Conservation (phyloP, 1,140 invertebrate genomes). For the Maconellicoccus hirsutus region DNA sequence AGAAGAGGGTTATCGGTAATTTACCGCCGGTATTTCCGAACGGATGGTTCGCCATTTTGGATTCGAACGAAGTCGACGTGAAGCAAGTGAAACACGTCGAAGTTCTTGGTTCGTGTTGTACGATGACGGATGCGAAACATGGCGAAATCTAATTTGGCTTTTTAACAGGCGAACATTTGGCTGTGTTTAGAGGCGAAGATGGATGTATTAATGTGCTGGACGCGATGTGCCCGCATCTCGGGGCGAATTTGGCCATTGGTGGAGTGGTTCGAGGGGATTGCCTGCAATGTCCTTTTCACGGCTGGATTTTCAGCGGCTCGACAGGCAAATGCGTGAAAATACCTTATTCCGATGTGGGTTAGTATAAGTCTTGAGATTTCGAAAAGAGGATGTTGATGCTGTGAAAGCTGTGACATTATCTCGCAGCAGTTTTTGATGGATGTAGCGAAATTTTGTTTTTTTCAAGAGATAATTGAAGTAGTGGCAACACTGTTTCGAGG, state of each 20-base stretch:
- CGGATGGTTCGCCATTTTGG: conserved; percentile 72
- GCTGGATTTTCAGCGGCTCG: conserved; percentile 62
- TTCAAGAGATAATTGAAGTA: too few relatives aligned
- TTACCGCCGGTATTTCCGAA: conserved; percentile 77
- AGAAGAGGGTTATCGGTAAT: conserved; percentile 40
- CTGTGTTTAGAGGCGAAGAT: conserved; percentile 53
- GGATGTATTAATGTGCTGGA: conserved; percentile 56
- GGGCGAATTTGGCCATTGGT: conserved; percentile 68
- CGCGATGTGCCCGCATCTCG: conserved; percentile 81
- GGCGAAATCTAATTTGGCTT: neutral
- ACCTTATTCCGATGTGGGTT: conserved; percentile 1
- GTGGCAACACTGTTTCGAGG: too few relatives aligned
- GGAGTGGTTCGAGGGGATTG: conserved; percentile 61
- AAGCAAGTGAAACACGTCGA: conserved; percentile 51
- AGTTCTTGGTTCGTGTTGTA: conserved; percentile 46
- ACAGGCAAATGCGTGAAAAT: conserved; percentile 42
- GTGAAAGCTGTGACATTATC: too few relatives aligned
- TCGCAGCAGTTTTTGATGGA: too few relatives aligned
- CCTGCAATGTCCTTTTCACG: conserved; percentile 80
- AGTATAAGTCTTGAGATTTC: neutral
- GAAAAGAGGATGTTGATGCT: too few relatives aligned
- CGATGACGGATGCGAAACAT: neutral
- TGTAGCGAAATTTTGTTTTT: too few relatives aligned
- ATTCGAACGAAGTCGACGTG: conserved; percentile 49
- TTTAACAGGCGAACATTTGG: conserved; percentile 56